Percentiles rank a stretch among this genome's conserved stretches.
phyloP scores from a whole-genome alignment of 2,888 invertebrate species.

The Xestia c-nigrum region DNA sequence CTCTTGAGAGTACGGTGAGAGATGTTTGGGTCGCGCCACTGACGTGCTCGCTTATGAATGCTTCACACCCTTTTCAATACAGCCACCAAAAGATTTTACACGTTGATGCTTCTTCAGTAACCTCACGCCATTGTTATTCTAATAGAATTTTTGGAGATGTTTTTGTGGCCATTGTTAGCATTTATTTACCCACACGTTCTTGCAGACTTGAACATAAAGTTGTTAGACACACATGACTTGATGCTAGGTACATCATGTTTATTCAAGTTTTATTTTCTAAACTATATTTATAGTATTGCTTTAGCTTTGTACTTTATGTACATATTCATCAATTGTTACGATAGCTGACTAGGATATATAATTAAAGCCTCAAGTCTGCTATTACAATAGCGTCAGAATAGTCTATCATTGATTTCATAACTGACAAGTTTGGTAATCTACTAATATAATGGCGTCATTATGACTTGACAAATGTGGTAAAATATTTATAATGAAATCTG shows the following conservation, averaged over 20 bases:
- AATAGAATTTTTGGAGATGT: constrained; percentile 65
- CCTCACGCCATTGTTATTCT: constrained; percentile 73
- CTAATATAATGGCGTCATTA: too few species aligned
- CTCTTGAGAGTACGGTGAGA: constrained; percentile 83
- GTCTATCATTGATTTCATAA: too few species aligned
- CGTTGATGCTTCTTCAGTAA: constrained; percentile 73
- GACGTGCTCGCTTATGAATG: constrained; percentile 85
- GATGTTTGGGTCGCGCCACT: constrained; percentile 84
- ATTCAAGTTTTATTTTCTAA: not conserved
- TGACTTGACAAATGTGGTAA: too few species aligned
- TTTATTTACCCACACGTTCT: constrained; percentile 42
- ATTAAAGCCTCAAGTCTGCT: not conserved
- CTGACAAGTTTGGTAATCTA: too few species aligned
- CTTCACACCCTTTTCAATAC: constrained; percentile 79
- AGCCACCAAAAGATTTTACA: constrained; percentile 74
- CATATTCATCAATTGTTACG: not conserved
- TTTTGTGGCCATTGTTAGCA: constrained; percentile 54
- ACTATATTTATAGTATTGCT: not conserved
- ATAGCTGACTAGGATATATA: not conserved
- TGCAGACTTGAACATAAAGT: constrained; percentile 28
- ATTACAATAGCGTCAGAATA: too few species aligned
- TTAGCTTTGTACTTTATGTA: not conserved
- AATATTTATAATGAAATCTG: too few species aligned
- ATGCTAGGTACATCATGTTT: not conserved
- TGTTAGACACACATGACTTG: constrained; percentile 14